phyloP scores from a whole-genome alignment of 2,113 vertebrate genomes.

The Donacobius atricapilla region DNA sequence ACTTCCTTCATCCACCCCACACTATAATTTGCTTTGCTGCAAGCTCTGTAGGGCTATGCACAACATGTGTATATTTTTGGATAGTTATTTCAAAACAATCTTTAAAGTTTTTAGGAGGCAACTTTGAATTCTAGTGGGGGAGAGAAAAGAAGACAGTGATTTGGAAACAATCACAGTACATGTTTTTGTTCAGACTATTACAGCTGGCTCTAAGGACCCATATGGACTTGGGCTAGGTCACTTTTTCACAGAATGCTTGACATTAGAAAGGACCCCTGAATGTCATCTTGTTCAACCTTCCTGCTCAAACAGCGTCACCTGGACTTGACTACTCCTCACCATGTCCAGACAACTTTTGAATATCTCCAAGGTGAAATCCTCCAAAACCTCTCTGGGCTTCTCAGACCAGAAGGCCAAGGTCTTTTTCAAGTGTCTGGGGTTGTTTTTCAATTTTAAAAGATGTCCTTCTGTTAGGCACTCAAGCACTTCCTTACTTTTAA shows the following conservation, averaged over 20 bases:
- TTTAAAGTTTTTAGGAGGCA: not conserved
- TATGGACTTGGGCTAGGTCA: not conserved
- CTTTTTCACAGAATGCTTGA: not conserved
- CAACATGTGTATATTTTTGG: not conserved
- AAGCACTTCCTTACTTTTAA: not conserved
- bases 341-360: not conserved
- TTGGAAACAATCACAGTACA: not conserved
- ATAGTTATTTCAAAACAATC: constrained; percentile 7
- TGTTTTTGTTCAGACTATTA: not conserved
- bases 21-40: not conserved
- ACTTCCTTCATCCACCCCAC: not conserved
- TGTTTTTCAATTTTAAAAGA: not conserved
- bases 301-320: not conserved
- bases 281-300: not conserved
- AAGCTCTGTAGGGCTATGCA: not conserved
- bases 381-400: not conserved
- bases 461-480: not conserved
- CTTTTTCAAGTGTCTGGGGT: not conserved
- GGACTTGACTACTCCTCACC: not conserved
- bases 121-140: not conserved
- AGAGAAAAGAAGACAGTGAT: not conserved
- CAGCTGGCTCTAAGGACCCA: not conserved
- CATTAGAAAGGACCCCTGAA: not conserved
- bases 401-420: not conserved
- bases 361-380: not conserved